Evolutionary conservation across 1,140 invertebrate species (phyloP).

Genomic region (Megathymus violae): DNA sequence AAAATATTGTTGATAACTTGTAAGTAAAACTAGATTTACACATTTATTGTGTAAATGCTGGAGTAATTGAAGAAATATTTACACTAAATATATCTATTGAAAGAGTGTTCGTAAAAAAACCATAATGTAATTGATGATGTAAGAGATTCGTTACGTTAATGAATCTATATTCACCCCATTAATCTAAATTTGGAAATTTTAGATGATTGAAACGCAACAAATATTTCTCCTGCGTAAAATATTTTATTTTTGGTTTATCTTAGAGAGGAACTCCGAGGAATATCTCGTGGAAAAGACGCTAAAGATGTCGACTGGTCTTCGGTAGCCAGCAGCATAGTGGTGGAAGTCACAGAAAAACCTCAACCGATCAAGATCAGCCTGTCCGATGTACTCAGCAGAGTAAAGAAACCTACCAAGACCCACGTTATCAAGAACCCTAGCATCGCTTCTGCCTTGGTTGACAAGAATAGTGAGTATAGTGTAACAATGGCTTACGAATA

Average conservation of each 20-base stretch:
- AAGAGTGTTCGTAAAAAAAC: slow-evolving; percentile 20
- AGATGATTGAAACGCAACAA: too few species aligned
- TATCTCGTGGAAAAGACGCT: slow-evolving; percentile 90
- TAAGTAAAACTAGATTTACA: too few species aligned
- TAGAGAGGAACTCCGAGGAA: slow-evolving; percentile 93
- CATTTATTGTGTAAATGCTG: too few species aligned
- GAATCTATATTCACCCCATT: too few species aligned
- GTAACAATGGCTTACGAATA: too few species aligned
- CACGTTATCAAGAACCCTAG: slow-evolving; percentile 82
- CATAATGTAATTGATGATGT: too few species aligned
- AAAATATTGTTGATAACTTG: too few species aligned
- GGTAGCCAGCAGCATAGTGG: slow-evolving; percentile 83
- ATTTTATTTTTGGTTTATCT: neutral
- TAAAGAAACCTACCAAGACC: slow-evolving; percentile 86
- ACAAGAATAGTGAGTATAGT: slow-evolving; percentile 84
- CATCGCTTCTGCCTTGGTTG: slow-evolving; percentile 64
- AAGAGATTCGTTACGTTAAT: too few species aligned
- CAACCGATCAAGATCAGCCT: slow-evolving; percentile 92
- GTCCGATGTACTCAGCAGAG: slow-evolving; percentile 87
- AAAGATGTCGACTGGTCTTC: slow-evolving; percentile 94
- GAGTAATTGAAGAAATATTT: too few species aligned
- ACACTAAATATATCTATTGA: too few species aligned
- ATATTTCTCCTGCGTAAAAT: too few species aligned
- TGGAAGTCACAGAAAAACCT: slow-evolving; percentile 87
- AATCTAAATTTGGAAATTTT: too few species aligned